Evolutionary conservation across 2,888 invertebrate genomes (phyloP), one percentile per base, ranked within the genome.

Genomic region (Synergus laeviventris): DNA sequence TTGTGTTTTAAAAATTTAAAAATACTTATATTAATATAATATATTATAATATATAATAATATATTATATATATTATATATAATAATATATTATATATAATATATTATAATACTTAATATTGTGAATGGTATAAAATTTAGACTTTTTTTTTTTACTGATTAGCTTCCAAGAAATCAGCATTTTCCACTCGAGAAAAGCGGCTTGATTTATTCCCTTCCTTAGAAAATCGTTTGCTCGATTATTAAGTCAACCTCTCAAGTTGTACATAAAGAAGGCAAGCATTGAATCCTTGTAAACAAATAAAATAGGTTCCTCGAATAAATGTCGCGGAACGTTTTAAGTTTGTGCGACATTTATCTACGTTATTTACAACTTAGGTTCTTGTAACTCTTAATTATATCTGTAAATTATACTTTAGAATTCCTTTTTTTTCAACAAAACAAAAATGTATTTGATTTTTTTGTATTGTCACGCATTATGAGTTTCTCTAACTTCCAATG

Each of bases 361-460:
- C 59, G 59, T 59, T 24, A 24, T 59, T 59, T 12, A 21, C 14
- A 21, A 56, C 56, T 21, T 56, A 24, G 24, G 5, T 24, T 59
- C 21, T 59, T 59, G 24, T 59, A 59, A 59, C 24, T 21, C 24
- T 21, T 21, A 56, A 9, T 56, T 56, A 21, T 21, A 18, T 21
- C 56, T 56, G 56, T 56, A 56, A 56, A 56, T 75, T 60, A 74
- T 66, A 74, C 36, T 56, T 39, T 31, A 54, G 45, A 62, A 56
- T 70, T 80, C 75, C 21, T 62, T 56, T 56, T 56, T 59, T 3
- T 59, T 18, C 18, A 0, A 9, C 9, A 5, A 0, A 31, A 31
- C 5, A 5, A 5, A 31, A 31, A 2, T 31, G 3, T 5, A 31
- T 31, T 31, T 31, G n/a, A n/a, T n/a, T 31, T 31, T 42, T 59